Conservation (phyloP, 92 coral and sea anemone genomes). For the Meandrina meandrites region DNA sequence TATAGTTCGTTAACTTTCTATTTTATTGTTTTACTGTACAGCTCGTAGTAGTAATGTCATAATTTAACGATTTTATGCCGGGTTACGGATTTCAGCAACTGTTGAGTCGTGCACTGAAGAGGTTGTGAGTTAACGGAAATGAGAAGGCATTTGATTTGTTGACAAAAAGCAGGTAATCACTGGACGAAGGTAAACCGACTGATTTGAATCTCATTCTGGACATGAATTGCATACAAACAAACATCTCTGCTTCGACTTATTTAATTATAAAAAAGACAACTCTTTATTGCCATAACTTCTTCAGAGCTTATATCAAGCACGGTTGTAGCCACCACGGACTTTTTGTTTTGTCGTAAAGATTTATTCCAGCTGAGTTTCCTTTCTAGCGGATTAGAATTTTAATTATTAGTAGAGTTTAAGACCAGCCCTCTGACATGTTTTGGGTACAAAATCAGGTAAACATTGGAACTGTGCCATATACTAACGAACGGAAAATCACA, state of each 20-base stretch:
- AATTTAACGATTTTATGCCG: neutral
- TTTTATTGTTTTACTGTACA: neutral
- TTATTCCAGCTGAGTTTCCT: neutral
- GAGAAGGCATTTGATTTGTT: neutral
- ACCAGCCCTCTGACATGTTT: constrained; percentile 1
- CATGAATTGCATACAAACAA: neutral
- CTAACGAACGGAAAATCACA: neutral
- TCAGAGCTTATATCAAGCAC: neutral
- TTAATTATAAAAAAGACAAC: neutral
- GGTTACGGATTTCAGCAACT: neutral
- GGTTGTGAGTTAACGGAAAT: too few species aligned
- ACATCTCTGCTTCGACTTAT: neutral
- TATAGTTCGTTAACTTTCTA: neutral
- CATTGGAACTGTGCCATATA: neutral
- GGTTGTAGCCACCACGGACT: neutral
- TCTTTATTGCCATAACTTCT: neutral
- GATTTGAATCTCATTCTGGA: neutral
- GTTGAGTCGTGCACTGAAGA: neutral
- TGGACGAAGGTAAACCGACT: neutral
- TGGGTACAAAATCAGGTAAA: neutral
- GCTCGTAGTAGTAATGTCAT: neutral
- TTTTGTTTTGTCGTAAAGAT: neutral
- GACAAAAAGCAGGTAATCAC: neutral
- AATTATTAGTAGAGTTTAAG: neutral
- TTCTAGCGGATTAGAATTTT: neutral